These are phyloP conservation scores for Kryptolebias marmoratus DNA, from an alignment of 2,113 vertebrate species.

Conservation along the genomic window DNA sequence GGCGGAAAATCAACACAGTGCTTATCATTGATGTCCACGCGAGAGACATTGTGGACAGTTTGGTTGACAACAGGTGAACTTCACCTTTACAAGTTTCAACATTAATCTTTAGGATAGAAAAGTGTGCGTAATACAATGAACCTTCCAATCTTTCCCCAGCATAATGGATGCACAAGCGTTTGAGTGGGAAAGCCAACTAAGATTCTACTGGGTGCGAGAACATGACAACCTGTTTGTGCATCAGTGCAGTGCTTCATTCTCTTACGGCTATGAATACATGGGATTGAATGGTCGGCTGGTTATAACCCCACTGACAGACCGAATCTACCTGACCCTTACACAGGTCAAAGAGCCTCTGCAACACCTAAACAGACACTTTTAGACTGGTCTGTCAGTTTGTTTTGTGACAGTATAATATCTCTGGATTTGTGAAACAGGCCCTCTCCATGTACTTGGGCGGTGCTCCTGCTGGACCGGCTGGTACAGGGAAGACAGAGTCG, in stretches of 20 bases:
- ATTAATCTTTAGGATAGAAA: background rate
- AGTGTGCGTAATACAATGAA: background rate
- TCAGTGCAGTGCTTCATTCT: constrained; percentile 92
- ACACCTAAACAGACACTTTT: background rate
- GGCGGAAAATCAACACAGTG: constrained; percentile 92
- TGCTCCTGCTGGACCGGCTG: constrained; percentile 94
- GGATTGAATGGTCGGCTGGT: constrained; percentile 94
- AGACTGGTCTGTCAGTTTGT: background rate
- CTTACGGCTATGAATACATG: constrained; percentile 98
- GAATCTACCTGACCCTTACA: constrained; percentile 96
- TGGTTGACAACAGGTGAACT: constrained; percentile 84
- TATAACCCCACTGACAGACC: constrained; percentile 95
- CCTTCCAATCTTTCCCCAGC: constrained; percentile 68
- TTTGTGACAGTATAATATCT: background rate
- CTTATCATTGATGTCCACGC: constrained; percentile 98
- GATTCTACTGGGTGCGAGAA: constrained; percentile 91
- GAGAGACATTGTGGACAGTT: constrained; percentile 91
- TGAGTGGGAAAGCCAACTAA: constrained; percentile 96
- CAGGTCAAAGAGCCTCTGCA: constrained; percentile 81
- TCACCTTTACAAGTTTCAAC: background rate
- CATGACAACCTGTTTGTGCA: constrained; percentile 86
- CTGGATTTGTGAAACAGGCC: constrained; percentile 79
- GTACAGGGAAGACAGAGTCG: constrained; percentile 97
- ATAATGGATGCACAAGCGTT: constrained; percentile 92
- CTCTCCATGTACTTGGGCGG: constrained; percentile 97